Evolutionary conservation across 2,113 vertebrate species (phyloP), one percentile per base, ranked within the genome.

Genomic region (Miniopterus natalensis): DNA sequence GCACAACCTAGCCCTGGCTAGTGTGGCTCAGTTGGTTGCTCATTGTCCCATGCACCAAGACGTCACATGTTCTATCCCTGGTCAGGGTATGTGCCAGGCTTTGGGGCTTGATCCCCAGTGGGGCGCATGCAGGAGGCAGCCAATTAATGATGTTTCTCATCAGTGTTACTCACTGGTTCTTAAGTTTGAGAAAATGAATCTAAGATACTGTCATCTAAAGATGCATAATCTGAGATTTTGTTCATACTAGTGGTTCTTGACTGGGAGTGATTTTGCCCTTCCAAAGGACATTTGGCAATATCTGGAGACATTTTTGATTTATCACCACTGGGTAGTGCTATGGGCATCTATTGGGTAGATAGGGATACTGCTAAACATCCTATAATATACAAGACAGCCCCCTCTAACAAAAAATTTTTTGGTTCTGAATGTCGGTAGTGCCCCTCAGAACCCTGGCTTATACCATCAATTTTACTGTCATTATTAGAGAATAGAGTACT

Each of bases 171-270:
- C 29, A 8, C 45, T 92, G 45, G 3, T 90, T 93, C 59, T 90
- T 86, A 81, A 86, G 51, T 80, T 93, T 5, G 20, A 95, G 77
- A 87, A 92, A 73, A 79, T 89, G 90, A 49, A 51, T 93, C 13
- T 79, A 83, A 23, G 23, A 68, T 95, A 61, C 42, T 94, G 29
- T 77, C 27, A 70, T 68, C 63, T 94, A 25, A 79, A 88, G 55
- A 70, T 83, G 3, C 31, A 36, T 77, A 77, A 53, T 73, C 47
- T 90, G 42, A 94, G 36, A 70, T 92, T 94, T 87, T 91, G 51
- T 91, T 88, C 93, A 31, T 92, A 65, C 17, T 11, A 15, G 4
- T 94, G 78, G 1, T 92, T 96, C 31, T 85, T 42, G 83, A 2
- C 31, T 95, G n/a, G 71, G 71, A 92, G 8, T 81, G 61, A 65